Percentiles rank a stretch among this genome's conserved stretches.
phyloP scores from a whole-genome alignment of 2,797 vertebrate species.

The Tenualosa ilisha region DNA sequence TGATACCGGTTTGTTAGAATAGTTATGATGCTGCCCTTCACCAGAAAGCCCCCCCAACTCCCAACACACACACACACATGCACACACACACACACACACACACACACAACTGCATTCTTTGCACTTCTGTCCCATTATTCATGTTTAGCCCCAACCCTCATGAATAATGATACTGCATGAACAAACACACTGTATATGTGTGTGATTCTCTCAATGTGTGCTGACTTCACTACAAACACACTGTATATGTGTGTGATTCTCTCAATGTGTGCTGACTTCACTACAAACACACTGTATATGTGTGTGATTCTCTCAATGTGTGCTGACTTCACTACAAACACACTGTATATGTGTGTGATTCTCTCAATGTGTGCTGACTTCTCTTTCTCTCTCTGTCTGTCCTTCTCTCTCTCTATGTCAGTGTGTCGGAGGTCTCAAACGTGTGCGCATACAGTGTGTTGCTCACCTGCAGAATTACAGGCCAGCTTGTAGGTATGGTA shows the following conservation, averaged over 20 bases:
- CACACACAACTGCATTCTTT: too few relatives aligned
- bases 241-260: background rate
- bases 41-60: too few relatives aligned
- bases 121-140: too few relatives aligned
- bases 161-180: background rate
- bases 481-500: constrained; percentile 39
- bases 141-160: too few relatives aligned
- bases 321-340: background rate
- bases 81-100: too few relatives aligned
- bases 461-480: constrained; percentile 63
- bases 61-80: too few relatives aligned
- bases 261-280: background rate
- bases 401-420: background rate
- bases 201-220: background rate
- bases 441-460: background rate
- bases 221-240: too few relatives aligned
- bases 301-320: background rate
- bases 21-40: too few relatives aligned
- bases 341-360: background rate
- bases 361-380: background rate
- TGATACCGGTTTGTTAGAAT: too few relatives aligned
- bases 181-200: background rate
- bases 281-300: background rate
- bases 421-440: background rate
- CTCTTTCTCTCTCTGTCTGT: background rate